Evolutionary conservation across 2,113 vertebrate species (phyloP), one percentile per base, ranked within the genome.

Genomic region (Mastomys coucha): DNA sequence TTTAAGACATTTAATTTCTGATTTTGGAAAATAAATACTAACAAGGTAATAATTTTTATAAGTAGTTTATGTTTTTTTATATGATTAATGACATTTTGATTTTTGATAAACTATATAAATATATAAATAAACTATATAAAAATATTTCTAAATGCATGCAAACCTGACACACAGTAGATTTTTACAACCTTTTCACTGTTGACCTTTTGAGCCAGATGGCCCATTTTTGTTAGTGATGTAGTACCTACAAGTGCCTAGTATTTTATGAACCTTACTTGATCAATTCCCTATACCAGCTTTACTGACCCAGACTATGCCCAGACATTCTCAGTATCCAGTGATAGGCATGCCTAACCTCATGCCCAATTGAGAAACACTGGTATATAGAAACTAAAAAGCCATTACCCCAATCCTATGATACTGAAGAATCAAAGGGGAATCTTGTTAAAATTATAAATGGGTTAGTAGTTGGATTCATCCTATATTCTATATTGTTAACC

Each of bases 1-100:
- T 96, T 89, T 20, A 42, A 92, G 20, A 87, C 26, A 72, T 91
- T 91, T 91, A 67, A 24, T 26, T 88, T 93, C 60, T 49, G 69
- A 67, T 72, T 91, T 49, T 85, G 24, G 39, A 58, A 70, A 56
- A 88, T 76, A 33, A 45, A 33, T n/a, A 31, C 36, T 42, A 31
- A 17, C 42, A 58, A 63, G 80, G 81, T 28, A 56, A 33, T 53
- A 56, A 58, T 39, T 39, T 51, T 69, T 63, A 86, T 13, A 53
- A n/a, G 7, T 78, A 76, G 33, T 82, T 94, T 36, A 60, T 65
- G 36, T n/a, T 91, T 87, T 95, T 67, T 7, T 36, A 3, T 77
- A 24, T 78, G 13, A 58, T 45, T 58, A 26, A 13, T 75, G 33
- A 2, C 12, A 72, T 93, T 26, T 45, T 49, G 4, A 17, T 67